Conservation (phyloP, 92 coral and sea anemone species). For the Porites divaricata region DNA sequence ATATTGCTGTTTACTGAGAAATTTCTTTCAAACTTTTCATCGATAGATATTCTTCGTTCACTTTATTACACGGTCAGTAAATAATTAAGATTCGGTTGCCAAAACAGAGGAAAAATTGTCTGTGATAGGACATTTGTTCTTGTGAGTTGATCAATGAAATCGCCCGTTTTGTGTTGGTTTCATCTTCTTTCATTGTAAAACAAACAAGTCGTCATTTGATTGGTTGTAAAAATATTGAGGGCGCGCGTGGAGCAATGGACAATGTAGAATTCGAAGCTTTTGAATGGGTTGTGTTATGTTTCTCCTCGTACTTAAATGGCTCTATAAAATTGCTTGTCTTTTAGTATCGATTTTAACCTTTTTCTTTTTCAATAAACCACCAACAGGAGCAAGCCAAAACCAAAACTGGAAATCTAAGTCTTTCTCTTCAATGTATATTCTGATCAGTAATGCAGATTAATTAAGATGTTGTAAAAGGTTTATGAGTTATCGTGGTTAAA, state of each 20-base stretch:
- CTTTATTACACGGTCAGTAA: not conserved
- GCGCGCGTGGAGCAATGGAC: conserved; percentile 5
- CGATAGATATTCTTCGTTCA: not conserved
- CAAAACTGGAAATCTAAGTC: not conserved
- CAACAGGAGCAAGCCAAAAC: not conserved
- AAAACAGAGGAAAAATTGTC: conserved; percentile 26
- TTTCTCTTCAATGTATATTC: conserved; percentile 13
- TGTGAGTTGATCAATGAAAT: not conserved
- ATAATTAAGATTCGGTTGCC: conserved; percentile 41
- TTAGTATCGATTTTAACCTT: not conserved
- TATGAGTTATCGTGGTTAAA: no score
- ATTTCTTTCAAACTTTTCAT: not conserved
- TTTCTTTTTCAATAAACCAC: not conserved
- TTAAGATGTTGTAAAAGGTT: not conserved
- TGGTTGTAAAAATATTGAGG: conserved; percentile 16
- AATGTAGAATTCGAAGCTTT: conserved; percentile 1
- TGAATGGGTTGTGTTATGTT: not conserved
- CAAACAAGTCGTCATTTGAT: conserved; percentile 20
- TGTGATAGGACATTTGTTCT: conserved; percentile 24
- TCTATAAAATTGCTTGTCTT: no score
- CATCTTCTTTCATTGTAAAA: conserved; percentile 13
- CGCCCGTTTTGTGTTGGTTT: not conserved
- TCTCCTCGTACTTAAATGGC: no score
- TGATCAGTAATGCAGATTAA: conserved; percentile 21
- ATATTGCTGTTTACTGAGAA: not conserved